Evolutionary conservation across 2,113 vertebrate species (phyloP).

Genomic region (Sterna hirundo): DNA sequence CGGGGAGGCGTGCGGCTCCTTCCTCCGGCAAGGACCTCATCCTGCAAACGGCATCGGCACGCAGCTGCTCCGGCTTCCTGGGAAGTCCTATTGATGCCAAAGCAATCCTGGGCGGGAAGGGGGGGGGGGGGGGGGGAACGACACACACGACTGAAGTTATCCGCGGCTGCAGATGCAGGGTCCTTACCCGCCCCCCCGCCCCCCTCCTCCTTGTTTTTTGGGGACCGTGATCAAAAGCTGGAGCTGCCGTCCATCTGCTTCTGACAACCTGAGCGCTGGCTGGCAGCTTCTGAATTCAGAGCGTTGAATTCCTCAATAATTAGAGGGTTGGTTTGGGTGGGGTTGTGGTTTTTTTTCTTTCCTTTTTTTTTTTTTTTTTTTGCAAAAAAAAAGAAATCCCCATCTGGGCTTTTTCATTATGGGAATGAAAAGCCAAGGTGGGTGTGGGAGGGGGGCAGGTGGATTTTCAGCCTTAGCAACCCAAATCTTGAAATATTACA

Average conservation of each 20-base stretch:
- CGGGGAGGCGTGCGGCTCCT: neutral
- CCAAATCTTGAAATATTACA: conserved; percentile 55
- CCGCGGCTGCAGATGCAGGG: conserved; percentile 29
- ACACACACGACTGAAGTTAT: conserved; percentile 5
- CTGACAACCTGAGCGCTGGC: conserved; percentile 52
- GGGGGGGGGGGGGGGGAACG: neutral
- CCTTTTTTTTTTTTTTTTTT: neutral
- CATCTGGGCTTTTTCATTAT: conserved; percentile 58
- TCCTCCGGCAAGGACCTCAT: neutral
- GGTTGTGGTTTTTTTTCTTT: neutral
- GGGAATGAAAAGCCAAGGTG: conserved; percentile 66
- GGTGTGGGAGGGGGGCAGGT: conserved; percentile 61
- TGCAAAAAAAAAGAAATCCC: neutral
- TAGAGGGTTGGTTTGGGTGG: neutral
- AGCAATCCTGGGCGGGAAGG: neutral
- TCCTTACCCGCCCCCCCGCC: neutral
- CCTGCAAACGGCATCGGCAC: neutral
- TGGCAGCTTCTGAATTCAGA: conserved; percentile 43
- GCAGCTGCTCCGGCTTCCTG: conserved; percentile 55
- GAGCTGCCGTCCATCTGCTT: conserved; percentile 52
- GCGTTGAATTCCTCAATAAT: conserved; percentile 53
- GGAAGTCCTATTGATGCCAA: conserved; percentile 48
- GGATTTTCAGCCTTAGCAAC: conserved; percentile 66
- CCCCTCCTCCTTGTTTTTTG: neutral
- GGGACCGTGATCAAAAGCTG: conserved; percentile 34